phyloP scores from a whole-genome alignment of 2,113 vertebrate genomes.

The Neodontobutis hainanensis region DNA sequence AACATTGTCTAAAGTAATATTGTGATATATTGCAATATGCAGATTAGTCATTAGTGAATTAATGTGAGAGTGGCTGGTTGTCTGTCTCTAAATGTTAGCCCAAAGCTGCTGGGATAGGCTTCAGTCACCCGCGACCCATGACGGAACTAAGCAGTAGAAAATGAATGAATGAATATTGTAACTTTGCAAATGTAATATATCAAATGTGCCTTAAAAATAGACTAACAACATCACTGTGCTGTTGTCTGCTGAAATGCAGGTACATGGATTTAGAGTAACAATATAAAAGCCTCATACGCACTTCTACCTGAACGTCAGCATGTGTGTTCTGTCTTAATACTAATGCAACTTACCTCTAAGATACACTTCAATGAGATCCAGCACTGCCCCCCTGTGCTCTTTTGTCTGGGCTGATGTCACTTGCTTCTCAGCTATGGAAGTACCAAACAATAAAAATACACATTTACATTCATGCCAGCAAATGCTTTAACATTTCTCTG shows the following conservation, averaged over 20 bases:
- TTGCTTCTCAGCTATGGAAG: constrained; percentile 82
- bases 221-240: background rate
- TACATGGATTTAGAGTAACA: background rate
- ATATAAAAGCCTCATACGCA: background rate
- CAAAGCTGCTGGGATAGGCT: too few relatives aligned
- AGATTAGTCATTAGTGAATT: too few relatives aligned
- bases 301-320: background rate
- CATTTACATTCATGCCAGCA: background rate
- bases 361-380: constrained; percentile 91
- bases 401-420: constrained; percentile 86
- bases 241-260: background rate
- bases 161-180: too few relatives aligned
- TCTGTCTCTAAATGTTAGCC: too few relatives aligned
- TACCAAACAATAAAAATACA: background rate
- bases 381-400: constrained; percentile 87
- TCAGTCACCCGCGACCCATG: too few relatives aligned
- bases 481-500: background rate
- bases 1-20: too few relatives aligned
- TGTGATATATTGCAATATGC: too few relatives aligned
- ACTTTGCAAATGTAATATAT: too few relatives aligned
- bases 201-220: background rate
- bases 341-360: constrained; percentile 84
- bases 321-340: background rate
- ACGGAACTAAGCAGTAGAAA: too few relatives aligned
- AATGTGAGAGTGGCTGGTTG: too few relatives aligned